A percentile compares a stretch with the other conserved stretches of the same genome.
These are phyloP conservation scores for Indicator maculatus DNA, from an alignment of 2,113 vertebrate species.

Conservation along the genomic window DNA sequence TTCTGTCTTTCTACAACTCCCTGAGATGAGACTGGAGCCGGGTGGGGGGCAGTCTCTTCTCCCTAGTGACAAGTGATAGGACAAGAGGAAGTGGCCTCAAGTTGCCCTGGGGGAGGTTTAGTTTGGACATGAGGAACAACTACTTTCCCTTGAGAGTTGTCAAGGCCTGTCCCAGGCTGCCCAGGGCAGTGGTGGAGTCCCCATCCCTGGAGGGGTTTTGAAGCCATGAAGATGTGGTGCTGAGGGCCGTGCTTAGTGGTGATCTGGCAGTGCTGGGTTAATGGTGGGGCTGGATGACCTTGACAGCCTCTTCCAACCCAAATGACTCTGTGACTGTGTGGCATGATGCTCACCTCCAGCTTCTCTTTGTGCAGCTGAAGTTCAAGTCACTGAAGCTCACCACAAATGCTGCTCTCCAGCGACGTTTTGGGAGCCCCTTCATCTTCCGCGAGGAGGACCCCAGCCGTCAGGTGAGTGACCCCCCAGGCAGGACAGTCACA, in stretches of 20 bases:
- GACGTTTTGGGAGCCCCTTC: slow-evolving; percentile 78
- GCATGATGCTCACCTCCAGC: neutral
- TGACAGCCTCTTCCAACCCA: neutral
- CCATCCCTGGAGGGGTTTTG: neutral
- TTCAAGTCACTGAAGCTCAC: slow-evolving; percentile 76
- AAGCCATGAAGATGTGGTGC: neutral
- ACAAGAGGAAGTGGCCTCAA: too few species aligned
- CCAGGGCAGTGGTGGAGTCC: too few species aligned
- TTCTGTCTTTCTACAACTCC: too few species aligned
- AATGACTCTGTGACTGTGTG: neutral
- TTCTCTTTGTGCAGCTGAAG: slow-evolving; percentile 67
- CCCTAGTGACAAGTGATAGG: too few species aligned
- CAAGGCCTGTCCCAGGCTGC: too few species aligned
- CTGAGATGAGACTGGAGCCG: too few species aligned
- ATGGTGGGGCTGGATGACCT: neutral
- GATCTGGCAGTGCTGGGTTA: neutral
- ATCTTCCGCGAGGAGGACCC: slow-evolving; percentile 80
- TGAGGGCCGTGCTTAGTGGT: neutral
- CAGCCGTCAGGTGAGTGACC: slow-evolving; percentile 79
- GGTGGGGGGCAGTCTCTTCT: too few species aligned
- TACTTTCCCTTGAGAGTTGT: too few species aligned
- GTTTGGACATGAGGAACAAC: too few species aligned
- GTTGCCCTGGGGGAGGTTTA: too few species aligned
- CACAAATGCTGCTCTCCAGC: slow-evolving; percentile 60
- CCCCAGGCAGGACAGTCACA: accelerated